A percentile compares a stretch with the other conserved stretches of the same genome.
phyloP scores from a whole-genome alignment of 2,797 vertebrate genomes.

The Yasuhikotakia modesta region DNA sequence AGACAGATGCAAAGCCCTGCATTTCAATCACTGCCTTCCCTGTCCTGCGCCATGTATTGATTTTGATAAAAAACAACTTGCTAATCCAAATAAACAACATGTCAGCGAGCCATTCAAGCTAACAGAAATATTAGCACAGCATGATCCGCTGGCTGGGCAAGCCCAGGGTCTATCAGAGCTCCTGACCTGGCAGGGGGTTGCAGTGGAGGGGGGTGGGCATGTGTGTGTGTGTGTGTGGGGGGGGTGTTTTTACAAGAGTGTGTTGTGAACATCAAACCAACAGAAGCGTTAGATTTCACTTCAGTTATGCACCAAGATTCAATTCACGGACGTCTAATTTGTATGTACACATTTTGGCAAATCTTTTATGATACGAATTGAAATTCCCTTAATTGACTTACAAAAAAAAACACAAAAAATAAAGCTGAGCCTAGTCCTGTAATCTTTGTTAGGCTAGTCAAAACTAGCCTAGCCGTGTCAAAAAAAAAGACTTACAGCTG shows the following conservation, averaged over 20 bases:
- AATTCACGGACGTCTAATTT: conserved; percentile 19
- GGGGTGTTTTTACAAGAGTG: conserved; percentile 30
- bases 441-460: too few relatives aligned
- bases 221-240: conserved; percentile 10
- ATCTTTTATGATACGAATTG: conserved; percentile 23
- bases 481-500: too few relatives aligned
- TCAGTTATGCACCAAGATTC: conserved; percentile 11
- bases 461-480: not conserved
- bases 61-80: conserved; percentile 81
- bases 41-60: conserved; percentile 70
- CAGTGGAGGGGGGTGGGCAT: conserved; percentile 37
- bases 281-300: conserved; percentile 20
- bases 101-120: conserved; percentile 81
- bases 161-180: conserved; percentile 70
- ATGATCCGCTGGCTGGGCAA: conserved; percentile 72
- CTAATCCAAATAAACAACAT: conserved; percentile 85
- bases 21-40: conserved; percentile 58
- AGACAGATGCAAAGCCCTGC: conserved; percentile 60
- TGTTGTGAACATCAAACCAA: conserved; percentile 38
- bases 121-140: conserved; percentile 81
- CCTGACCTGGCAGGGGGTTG: conserved; percentile 69
- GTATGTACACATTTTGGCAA: conserved; percentile 8
- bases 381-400: not conserved
- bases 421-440: not conserved
- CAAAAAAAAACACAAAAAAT: too few relatives aligned